Evolutionary conservation across 2,888 invertebrate genomes (phyloP).

Genomic region (Polydrusus tereticollis): DNA sequence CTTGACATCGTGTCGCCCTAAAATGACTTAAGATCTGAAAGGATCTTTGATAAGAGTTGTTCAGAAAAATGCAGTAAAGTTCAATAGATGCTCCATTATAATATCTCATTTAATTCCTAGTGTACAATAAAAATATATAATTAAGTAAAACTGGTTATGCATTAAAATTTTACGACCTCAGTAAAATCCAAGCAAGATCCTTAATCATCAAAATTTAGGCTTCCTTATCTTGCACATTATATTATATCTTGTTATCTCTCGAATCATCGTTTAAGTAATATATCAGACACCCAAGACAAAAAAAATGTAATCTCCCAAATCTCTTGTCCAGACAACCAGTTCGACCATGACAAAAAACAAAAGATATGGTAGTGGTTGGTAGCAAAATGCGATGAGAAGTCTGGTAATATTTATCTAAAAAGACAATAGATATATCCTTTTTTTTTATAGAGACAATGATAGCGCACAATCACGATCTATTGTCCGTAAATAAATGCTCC

Average conservation of each 20-base stretch:
- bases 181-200: neutral
- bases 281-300: slow-evolving; percentile 24
- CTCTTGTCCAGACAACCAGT: slow-evolving; percentile 6
- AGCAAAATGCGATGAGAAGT: slow-evolving; percentile 28
- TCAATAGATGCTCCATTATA: too few species aligned
- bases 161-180: neutral
- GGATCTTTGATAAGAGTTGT: too few species aligned
- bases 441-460: slow-evolving; percentile 56
- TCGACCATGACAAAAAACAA: slow-evolving; percentile 21
- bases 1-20: too few species aligned
- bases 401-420: slow-evolving; percentile 34
- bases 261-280: slow-evolving; percentile 12
- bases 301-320: slow-evolving; percentile 29
- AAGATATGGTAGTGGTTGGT: slow-evolving; percentile 28
- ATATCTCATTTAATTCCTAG: too few species aligned
- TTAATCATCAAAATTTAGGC: slow-evolving; percentile 22
- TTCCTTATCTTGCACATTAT: slow-evolving; percentile 9
- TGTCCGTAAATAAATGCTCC: slow-evolving; percentile 61
- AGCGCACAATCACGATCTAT: slow-evolving; percentile 64
- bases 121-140: too few species aligned
- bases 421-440: slow-evolving; percentile 35
- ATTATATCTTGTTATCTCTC: slow-evolving; percentile 1
- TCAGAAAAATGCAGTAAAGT: too few species aligned
- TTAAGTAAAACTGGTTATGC: neutral
- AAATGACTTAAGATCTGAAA: too few species aligned